Evolutionary conservation across 2,888 invertebrate species (phyloP), one percentile per base, ranked within the genome.

Genomic region (Drosophila longiperda): DNA sequence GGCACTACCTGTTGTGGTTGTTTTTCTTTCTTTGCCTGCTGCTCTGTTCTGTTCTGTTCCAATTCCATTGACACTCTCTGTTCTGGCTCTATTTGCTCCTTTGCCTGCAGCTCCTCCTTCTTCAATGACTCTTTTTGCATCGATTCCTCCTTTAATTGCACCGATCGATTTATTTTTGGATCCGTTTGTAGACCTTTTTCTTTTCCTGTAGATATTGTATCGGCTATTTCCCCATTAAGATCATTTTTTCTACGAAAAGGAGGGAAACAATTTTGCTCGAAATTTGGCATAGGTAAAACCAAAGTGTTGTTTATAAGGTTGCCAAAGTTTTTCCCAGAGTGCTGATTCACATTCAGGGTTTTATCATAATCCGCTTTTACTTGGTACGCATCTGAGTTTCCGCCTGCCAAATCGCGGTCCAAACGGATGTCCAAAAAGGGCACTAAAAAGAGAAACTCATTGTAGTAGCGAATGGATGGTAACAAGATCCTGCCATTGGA

Each of bases 381-480:
- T 6, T 8, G 4, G 1, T 15, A 9, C 6, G 4, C 15, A 32
- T 50, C 29, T 2, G 20, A 5, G 1, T 9, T 11, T 23, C 12
- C 17, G 8, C 15, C 20, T 3, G 33, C 15, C 26, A 23, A 11
- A 11, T 9, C 12, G 29, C 26, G 33, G 6, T 23, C 23, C 6
- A 7, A 15, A 34, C n/a, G 15, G 0, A n/a, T 4, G 11, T 1
- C 26, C 4, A 78, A 15, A 55, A 54, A 70, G 1, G 87, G 89
- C n/a, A 72, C 69, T 36, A 87, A 34, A 32, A 87, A 87, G 2
- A 75, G 33, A 26, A 89, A 76, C 40, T 87, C 87, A 45, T 70
- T 68, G 54, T 83, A 89, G 62, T 68, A 89, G 20, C 65, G 59
- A 9, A 80, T 76, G 0, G 77, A 57, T 3, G 87, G 85, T 15